A percentile compares a stretch with the other conserved stretches of the same genome.
phyloP scores from a whole-genome alignment of 1,140 invertebrate species.

The Pissodes strobi region DNA sequence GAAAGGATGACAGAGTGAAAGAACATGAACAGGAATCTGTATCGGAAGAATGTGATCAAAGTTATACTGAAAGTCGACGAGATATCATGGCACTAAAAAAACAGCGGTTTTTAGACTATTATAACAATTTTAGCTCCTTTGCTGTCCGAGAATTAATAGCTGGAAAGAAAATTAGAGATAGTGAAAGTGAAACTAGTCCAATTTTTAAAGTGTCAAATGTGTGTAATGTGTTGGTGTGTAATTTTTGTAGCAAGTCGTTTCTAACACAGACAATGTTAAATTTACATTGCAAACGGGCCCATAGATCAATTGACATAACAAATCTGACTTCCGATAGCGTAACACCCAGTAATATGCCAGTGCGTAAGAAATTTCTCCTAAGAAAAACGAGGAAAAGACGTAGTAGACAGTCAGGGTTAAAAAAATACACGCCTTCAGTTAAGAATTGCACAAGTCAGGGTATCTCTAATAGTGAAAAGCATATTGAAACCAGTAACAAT shows the following conservation, averaged over 20 bases:
- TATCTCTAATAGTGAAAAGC: too few species aligned
- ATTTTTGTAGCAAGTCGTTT: conserved; percentile 2
- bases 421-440: too few species aligned
- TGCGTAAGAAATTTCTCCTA: too few species aligned
- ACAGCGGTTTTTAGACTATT: conserved; percentile 1
- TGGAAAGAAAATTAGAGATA: background rate
- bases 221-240: background rate
- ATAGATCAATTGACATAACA: background rate
- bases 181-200: background rate
- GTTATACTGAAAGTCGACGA: background rate
- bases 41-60: background rate
- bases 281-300: background rate
- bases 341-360: too few species aligned
- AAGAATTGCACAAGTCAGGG: too few species aligned
- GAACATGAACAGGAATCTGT: background rate
- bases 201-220: background rate
- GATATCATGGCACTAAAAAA: background rate
- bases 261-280: background rate
- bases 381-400: too few species aligned
- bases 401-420: too few species aligned
- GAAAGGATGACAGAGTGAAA: background rate
- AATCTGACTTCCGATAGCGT: too few species aligned
- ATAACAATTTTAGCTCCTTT: background rate
- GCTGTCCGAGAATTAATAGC: background rate
- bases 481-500: background rate